Base-by-base conservation (phyloP, 1,140 invertebrate species). In the Psix sp. region DNA sequence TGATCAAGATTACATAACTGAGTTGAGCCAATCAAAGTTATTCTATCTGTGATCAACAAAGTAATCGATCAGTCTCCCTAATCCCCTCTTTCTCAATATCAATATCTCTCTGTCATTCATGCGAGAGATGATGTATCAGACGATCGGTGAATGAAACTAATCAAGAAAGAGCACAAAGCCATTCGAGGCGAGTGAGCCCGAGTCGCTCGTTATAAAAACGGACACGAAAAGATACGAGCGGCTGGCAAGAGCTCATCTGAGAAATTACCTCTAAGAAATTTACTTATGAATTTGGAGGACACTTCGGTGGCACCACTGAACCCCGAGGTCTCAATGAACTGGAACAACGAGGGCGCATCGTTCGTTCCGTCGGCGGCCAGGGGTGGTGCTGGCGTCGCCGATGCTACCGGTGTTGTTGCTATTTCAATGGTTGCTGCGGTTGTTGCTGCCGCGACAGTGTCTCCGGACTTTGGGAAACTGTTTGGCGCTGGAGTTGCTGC, bases 181-280 rank as follows among this genome's bases (percentile, higher is more conserved):
- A 84, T 84, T 84, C 65, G 17, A 74, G 65, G n/a, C n/a, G n/a
- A 81, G 79, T 52, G 71, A 82, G 76, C 67, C 67, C 31, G 35
- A 39, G 57, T 74, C 74, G 77, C 56, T 54, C 42, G 36, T 48
- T 40, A 46, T 59, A 57, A 51, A 51, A 82, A n/a, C 75, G 79
- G 76, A 78, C 78, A 80, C 60, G 13, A 33, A 35, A 15, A 10
- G 15, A 14, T 11, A 39, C 43, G 42, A 40, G 57, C 31, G 46
- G 40, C 57, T 66, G 45, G 21, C 66, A 80, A 15, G 7, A 7
- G 33, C 13, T 35, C 33, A 5, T 35, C 35, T 38, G 3, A 1
- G 42, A 36, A 71, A 85, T 86, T 86, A 86, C 84, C 84, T 86
- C 84, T 82, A 70, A 85, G 80, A 62, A 86, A 84, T 81, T 80